Conservation (phyloP, 2,113 vertebrate genomes). For the Parus major region DNA sequence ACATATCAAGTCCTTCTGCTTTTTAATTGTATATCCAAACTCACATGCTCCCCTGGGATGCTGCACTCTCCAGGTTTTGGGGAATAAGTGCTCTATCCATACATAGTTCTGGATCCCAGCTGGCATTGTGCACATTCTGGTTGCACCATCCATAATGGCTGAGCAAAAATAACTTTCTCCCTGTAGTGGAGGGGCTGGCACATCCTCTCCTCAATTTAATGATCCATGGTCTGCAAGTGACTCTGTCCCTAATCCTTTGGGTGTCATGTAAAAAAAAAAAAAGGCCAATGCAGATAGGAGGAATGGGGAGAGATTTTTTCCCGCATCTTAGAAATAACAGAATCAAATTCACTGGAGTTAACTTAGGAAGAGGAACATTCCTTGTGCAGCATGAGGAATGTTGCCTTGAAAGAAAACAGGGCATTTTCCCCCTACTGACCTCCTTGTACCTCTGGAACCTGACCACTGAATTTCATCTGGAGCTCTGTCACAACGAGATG, state of each 20-base stretch:
- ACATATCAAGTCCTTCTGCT: neutral
- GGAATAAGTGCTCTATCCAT: neutral
- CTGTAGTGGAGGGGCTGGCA: neutral
- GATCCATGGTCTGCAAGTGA: neutral
- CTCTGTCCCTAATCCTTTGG: neutral
- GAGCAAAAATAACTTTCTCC: neutral
- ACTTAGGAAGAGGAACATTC: neutral
- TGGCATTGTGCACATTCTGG: neutral
- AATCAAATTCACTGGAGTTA: neutral
- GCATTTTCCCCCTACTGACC: neutral
- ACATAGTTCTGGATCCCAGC: neutral
- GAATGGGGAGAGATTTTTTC: neutral
- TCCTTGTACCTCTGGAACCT: neutral
- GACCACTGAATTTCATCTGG: neutral
- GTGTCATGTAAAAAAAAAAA: neutral
- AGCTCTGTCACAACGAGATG: neutral
- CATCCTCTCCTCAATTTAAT: neutral
- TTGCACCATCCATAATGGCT: neutral
- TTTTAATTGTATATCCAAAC: neutral
- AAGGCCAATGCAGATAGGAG: neutral
- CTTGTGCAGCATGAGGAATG: neutral
- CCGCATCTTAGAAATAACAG: neutral
- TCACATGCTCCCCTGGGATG: neutral
- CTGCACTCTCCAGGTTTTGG: neutral
- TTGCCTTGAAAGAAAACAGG: neutral